Evolutionary conservation across 2,888 invertebrate genomes (phyloP).

Genomic region (Phoenoteleia sp.): DNA sequence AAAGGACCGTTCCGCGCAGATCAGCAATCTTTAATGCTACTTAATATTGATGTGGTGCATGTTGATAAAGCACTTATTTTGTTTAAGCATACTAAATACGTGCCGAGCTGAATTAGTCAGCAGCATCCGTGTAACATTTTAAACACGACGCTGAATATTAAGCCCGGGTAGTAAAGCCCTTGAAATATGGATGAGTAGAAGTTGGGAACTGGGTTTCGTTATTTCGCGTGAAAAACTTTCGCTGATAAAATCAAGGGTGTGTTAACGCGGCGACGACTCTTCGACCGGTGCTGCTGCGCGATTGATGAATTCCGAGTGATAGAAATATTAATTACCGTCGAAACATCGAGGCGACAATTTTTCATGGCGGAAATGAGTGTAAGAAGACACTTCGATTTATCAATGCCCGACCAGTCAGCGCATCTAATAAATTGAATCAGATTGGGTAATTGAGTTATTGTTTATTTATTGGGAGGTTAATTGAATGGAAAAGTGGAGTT

Average conservation of each 20-base stretch:
- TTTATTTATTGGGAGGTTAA: too few species aligned
- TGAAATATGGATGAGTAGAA: conserved; percentile 38
- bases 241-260: conserved; percentile 18
- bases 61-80: conserved; percentile 48
- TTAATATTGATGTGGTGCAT: conserved; percentile 22
- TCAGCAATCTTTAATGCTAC: conserved; percentile 5
- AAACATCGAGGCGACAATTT: background rate
- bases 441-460: too few species aligned
- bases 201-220: background rate
- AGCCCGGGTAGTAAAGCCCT: background rate
- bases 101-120: conserved; percentile 28
- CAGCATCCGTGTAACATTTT: conserved; percentile 11
- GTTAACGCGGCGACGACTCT: conserved; percentile 16
- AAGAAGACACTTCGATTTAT: too few species aligned
- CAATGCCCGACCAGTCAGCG: too few species aligned
- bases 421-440: too few species aligned
- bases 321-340: conserved; percentile 18
- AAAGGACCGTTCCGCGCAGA: background rate
- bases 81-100: conserved; percentile 21
- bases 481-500: too few species aligned
- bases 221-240: conserved; percentile 25
- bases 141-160: conserved; percentile 28
- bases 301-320: conserved; percentile 11
- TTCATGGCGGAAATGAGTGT: background rate
- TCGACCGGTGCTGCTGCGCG: conserved; percentile 23